phyloP scores from a whole-genome alignment of 2,888 invertebrate species.

The Plebejus anna region DNA sequence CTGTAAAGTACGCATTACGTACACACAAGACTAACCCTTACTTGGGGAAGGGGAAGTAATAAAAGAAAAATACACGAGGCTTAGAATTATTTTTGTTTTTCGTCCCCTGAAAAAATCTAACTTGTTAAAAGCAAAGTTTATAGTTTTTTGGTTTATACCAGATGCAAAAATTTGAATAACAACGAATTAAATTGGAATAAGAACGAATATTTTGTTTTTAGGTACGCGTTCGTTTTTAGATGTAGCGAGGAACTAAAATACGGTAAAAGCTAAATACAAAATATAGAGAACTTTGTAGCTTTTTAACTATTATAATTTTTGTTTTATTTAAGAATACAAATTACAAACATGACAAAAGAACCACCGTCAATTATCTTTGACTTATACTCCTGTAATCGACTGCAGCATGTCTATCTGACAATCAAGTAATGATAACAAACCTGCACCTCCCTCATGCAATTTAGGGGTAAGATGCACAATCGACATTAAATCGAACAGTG shows the following conservation, averaged over 20 bases:
- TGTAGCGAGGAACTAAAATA: too few species aligned
- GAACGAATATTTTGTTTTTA: too few species aligned
- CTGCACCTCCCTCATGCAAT: slow-evolving; percentile 25
- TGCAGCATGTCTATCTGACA: too few species aligned
- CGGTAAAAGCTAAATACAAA: too few species aligned
- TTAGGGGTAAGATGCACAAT: slow-evolving; percentile 42
- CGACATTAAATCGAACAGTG: slow-evolving; percentile 59
- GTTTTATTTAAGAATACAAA: too few species aligned
- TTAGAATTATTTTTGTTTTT: slow-evolving; percentile 8
- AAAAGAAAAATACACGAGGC: slow-evolving; percentile 36
- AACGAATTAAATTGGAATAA: too few species aligned
- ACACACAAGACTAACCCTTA: slow-evolving; percentile 45
- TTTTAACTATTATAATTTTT: too few species aligned
- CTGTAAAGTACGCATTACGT: slow-evolving; percentile 67
- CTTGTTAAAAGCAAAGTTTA: not conserved
- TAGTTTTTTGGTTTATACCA: not conserved
- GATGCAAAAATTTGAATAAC: not conserved
- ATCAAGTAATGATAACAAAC: not conserved
- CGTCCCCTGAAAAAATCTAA: not conserved
- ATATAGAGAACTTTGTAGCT: too few species aligned
- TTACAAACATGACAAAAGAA: not conserved
- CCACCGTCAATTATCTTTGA: not conserved
- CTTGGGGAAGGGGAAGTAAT: slow-evolving; percentile 41
- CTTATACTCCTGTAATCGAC: not conserved
- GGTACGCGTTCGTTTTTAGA: too few species aligned